These are phyloP conservation scores for Andrena fulva DNA, from an alignment of 2,888 invertebrate species.

Conservation along the genomic window DNA sequence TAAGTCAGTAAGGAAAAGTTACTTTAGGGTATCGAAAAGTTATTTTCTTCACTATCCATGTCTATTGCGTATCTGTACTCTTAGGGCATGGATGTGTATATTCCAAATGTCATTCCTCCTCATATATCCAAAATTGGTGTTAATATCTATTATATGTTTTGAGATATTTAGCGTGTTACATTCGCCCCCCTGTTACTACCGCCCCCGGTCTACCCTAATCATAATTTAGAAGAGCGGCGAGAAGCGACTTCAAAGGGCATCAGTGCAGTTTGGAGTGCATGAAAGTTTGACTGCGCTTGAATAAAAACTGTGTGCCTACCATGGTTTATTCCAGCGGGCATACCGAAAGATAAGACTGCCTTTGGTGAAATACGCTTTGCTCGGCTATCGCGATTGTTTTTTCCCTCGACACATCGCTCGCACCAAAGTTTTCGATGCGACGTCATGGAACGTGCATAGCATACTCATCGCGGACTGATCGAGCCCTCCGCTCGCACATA, in stretches of 20 bases:
- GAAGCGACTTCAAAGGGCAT: constrained; percentile 12
- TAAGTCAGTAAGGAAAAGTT: too few species aligned
- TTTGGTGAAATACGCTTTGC: not conserved
- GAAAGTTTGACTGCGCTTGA: not conserved
- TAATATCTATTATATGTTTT: too few species aligned
- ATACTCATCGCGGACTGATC: not conserved
- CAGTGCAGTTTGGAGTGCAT: not conserved
- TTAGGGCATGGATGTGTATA: too few species aligned
- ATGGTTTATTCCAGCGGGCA: not conserved
- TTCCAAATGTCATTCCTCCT: too few species aligned
- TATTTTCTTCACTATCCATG: too few species aligned
- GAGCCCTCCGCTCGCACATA: not conserved
- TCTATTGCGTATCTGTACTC: too few species aligned
- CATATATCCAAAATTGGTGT: too few species aligned
- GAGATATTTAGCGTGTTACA: too few species aligned
- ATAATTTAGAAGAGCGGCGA: not conserved
- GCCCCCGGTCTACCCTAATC: not conserved
- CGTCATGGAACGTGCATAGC: constrained; percentile 4
- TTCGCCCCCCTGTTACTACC: too few species aligned
- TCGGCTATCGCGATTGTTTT: constrained; percentile 5
- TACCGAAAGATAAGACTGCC: constrained; percentile 1
- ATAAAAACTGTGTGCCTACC: not conserved
- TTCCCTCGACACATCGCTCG: not conserved
- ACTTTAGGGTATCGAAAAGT: too few species aligned
- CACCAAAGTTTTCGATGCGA: not conserved